Percentiles rank a stretch among this genome's conserved stretches.
Evolutionary conservation across 2,888 invertebrate species (phyloP).

Genomic region (Callosobruchus maculatus): DNA sequence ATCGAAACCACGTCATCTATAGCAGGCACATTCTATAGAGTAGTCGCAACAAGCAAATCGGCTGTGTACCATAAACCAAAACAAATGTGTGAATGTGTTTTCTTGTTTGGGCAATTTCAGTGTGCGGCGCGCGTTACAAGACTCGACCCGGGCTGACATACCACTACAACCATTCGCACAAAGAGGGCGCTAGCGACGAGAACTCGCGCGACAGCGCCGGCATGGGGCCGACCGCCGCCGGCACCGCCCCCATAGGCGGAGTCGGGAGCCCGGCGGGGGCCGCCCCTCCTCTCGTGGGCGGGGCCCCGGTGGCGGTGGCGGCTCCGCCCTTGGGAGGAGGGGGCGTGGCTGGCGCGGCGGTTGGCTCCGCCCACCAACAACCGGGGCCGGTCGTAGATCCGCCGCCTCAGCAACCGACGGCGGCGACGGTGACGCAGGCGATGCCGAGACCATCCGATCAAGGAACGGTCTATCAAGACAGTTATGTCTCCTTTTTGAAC

Average conservation of each 20-base stretch:
- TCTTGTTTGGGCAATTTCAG: constrained; percentile 54
- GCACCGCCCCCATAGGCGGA: not conserved
- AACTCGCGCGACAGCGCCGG: constrained; percentile 49
- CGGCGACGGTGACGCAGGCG: constrained; percentile 25
- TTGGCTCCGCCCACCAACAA: not conserved
- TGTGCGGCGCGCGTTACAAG: constrained; percentile 95
- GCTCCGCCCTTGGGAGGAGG: constrained; percentile 20
- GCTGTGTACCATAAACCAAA: not conserved
- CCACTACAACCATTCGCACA: constrained; percentile 91
- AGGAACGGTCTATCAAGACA: constrained; percentile 61
- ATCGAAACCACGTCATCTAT: no score
- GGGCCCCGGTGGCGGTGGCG: constrained; percentile 9
- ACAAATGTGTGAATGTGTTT: constrained; percentile 5
- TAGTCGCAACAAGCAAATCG: not conserved
- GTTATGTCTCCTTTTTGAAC: constrained; percentile 65
- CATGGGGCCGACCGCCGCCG: not conserved
- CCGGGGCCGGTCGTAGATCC: constrained; percentile 35
- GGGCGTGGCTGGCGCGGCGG: constrained; percentile 8
- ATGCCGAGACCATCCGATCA: constrained; percentile 24
- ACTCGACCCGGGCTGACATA: constrained; percentile 93
- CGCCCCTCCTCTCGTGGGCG: constrained; percentile 8
- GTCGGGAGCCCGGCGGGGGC: not conserved
- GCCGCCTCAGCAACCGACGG: constrained; percentile 34
- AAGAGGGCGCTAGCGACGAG: constrained; percentile 55
- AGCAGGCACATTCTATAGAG: no score